Evolutionary conservation across 2,797 vertebrate genomes (phyloP).

Genomic region (Pelobates cultripes): DNA sequence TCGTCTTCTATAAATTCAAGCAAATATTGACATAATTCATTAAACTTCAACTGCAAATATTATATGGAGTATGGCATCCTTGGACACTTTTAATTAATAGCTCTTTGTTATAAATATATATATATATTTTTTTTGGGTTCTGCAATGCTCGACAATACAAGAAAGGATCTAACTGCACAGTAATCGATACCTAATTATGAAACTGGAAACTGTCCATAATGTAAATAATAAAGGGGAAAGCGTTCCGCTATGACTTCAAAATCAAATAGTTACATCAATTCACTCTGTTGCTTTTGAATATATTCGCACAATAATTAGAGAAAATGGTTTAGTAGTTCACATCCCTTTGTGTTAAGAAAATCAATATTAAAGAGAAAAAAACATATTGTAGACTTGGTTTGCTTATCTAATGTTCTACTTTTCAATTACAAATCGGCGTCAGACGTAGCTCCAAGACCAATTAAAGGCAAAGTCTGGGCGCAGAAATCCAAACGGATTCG

Average conservation of each 20-base stretch:
- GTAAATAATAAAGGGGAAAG: conserved; percentile 32
- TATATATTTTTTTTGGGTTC: conserved; percentile 4
- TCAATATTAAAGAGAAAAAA: too few relatives aligned
- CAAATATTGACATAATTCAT: conserved; percentile 14
- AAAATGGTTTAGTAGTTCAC: neutral
- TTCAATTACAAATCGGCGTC: neutral
- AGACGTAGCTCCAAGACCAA: too few relatives aligned
- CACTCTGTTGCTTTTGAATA: neutral
- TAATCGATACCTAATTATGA: conserved; percentile 44
- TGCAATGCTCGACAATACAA: conserved; percentile 23
- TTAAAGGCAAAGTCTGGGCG: too few relatives aligned
- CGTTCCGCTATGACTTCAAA: neutral
- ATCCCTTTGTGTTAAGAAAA: neutral
- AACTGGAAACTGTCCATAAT: conserved; percentile 9
- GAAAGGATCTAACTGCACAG: conserved; percentile 13
- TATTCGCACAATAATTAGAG: neutral
- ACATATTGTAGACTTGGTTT: neutral
- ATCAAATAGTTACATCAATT: neutral
- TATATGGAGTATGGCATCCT: neutral
- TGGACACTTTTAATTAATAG: conserved; percentile 6
- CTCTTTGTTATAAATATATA: neutral
- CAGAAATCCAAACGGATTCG: too few relatives aligned
- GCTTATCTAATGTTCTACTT: neutral
- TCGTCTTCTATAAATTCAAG: conserved; percentile 13
- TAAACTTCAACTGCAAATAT: conserved; percentile 1